These are phyloP conservation scores for Limnephilus auricula DNA, from an alignment of 2,888 invertebrate genomes.

Conservation along the genomic window DNA sequence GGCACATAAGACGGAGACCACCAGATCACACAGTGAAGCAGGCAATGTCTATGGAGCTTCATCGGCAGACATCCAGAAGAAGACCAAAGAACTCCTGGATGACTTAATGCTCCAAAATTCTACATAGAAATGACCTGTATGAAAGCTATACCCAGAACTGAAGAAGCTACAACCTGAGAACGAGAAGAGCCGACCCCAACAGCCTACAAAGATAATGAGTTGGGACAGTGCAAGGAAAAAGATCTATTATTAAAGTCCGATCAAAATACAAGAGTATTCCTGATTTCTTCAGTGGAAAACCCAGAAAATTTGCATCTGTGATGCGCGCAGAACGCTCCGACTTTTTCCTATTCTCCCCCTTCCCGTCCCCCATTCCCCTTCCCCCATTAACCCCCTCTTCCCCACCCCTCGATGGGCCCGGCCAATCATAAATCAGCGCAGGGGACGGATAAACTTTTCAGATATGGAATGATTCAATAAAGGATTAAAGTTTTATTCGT, in stretches of 20 bases:
- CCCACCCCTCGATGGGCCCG: background rate
- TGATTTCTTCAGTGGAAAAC: conserved; percentile 26
- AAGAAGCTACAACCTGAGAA: too few relatives aligned
- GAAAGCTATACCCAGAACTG: too few relatives aligned
- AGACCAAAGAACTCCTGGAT: too few relatives aligned
- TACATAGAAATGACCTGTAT: too few relatives aligned
- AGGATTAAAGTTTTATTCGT: conserved; percentile 40
- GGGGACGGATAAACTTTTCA: conserved; percentile 40
- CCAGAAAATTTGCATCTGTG: conserved; percentile 51
- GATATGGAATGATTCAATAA: conserved; percentile 46
- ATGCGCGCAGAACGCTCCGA: conserved; percentile 49
- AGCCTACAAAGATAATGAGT: too few relatives aligned
- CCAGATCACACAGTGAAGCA: too few relatives aligned
- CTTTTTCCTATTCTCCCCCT: conserved; percentile 49
- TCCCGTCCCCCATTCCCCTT: background rate
- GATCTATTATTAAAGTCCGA: background rate
- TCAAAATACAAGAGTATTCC: background rate
- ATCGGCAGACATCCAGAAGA: too few relatives aligned
- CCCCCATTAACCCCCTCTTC: background rate
- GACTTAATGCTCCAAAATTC: too few relatives aligned
- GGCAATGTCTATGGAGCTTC: too few relatives aligned
- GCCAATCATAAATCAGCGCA: conserved; percentile 47
- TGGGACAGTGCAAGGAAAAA: too few relatives aligned
- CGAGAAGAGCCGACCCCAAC: too few relatives aligned
- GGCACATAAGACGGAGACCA: too few relatives aligned